Evolutionary conservation across 2,888 invertebrate species (phyloP).

Genomic region (Stratiomys singularior): DNA sequence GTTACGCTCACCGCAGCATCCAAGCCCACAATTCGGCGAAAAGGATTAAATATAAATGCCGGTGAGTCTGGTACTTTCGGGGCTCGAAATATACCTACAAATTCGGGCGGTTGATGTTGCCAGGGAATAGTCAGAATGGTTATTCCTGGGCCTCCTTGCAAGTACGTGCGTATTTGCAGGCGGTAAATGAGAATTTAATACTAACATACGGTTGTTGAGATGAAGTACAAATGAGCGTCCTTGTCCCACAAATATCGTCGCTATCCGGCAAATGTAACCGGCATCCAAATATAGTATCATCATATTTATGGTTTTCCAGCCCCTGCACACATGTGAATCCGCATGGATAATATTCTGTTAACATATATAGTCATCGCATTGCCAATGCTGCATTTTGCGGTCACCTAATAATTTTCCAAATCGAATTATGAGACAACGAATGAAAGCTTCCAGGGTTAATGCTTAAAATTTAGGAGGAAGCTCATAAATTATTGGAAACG

Average conservation of each 20-base stretch:
- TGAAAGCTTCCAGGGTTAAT: not conserved
- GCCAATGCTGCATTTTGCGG: not conserved
- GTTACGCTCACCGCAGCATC: not conserved
- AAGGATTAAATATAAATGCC: not conserved
- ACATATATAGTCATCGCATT: slow-evolving; percentile 4
- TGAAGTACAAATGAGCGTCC: not conserved
- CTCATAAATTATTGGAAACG: not conserved
- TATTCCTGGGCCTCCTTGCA: slow-evolving; percentile 33
- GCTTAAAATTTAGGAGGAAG: slow-evolving; percentile 1
- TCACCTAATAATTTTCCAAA: slow-evolving; percentile 8
- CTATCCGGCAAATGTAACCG: not conserved
- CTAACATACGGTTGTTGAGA: not conserved
- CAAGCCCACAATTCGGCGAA: not conserved
- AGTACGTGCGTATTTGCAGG: slow-evolving; percentile 13
- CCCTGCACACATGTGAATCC: slow-evolving; percentile 3
- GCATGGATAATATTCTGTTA: not conserved
- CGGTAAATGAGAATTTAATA: slow-evolving; percentile 34
- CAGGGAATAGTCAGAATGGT: not conserved
- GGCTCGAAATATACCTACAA: not conserved
- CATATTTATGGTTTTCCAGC: slow-evolving; percentile 32
- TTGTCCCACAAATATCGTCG: not conserved
- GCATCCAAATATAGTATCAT: slow-evolving; percentile 9
- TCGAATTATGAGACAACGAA: slow-evolving; percentile 24
- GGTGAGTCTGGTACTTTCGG: not conserved
- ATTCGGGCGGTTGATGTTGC: not conserved